These are phyloP conservation scores for Larimichthys polyactis DNA, from an alignment of 2,113 vertebrate genomes.

Conservation along the genomic window DNA sequence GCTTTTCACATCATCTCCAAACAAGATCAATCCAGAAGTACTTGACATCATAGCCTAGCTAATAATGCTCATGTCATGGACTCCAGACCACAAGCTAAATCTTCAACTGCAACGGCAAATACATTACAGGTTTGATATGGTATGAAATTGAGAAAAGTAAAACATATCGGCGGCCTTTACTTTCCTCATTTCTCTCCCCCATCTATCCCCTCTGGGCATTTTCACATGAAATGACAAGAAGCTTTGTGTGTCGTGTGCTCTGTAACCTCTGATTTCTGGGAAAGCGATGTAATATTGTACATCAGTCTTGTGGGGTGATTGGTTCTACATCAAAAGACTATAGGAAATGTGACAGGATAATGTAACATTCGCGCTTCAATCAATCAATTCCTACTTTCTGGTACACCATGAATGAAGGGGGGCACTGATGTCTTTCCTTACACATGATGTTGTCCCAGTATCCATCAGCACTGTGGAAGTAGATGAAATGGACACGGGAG, in stretches of 20 bases:
- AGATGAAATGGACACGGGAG: slow-evolving; percentile 9
- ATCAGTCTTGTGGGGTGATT: slow-evolving; percentile 28
- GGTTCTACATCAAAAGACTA: slow-evolving; percentile 47
- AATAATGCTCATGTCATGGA: not conserved
- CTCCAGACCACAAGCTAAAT: not conserved
- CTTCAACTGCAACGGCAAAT: not conserved
- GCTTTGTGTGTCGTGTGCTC: not conserved
- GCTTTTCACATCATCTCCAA: not conserved
- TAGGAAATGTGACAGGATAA: slow-evolving; percentile 32
- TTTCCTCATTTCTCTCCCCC: slow-evolving; percentile 17
- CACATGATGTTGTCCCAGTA: not conserved
- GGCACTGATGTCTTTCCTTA: slow-evolving; percentile 10
- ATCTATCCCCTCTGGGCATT: slow-evolving; percentile 23
- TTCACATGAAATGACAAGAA: slow-evolving; percentile 32
- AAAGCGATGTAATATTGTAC: slow-evolving; percentile 19
- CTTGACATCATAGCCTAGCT: not conserved
- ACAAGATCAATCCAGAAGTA: not conserved
- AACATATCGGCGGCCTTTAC: not conserved
- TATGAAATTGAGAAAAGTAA: not conserved
- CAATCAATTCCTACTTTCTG: slow-evolving; percentile 37
- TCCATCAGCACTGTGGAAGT: slow-evolving; percentile 28
- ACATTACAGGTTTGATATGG: not conserved
- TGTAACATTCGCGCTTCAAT: slow-evolving; percentile 35
- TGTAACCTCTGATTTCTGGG: slow-evolving; percentile 22
- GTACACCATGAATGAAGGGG: slow-evolving; percentile 18